Percentiles rank a stretch among this genome's conserved stretches.
phyloP scores from a whole-genome alignment of 2,113 vertebrate genomes.

The Salvelinus fontinalis region DNA sequence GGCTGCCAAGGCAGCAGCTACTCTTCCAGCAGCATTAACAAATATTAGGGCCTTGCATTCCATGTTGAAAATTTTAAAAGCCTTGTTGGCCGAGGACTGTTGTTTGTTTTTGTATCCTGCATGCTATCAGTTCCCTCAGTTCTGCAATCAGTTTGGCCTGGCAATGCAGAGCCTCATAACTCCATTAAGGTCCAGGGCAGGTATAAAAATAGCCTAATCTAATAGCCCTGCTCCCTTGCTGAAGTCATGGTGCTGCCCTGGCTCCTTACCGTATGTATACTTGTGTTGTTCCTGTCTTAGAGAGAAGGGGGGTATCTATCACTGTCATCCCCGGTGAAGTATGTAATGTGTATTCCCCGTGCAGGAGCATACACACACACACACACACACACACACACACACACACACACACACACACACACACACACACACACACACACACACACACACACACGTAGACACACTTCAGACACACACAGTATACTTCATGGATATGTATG shows the following conservation, averaged over 20 bases:
- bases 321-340: background rate
- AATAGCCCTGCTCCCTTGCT: constrained; percentile 38
- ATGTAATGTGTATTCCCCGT: background rate
- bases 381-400: background rate
- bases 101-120: constrained; percentile 29
- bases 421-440: background rate
- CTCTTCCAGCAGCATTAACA: background rate
- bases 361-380: background rate
- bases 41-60: background rate
- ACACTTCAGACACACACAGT: background rate
- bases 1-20: no score
- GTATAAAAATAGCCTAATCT: constrained; percentile 56
- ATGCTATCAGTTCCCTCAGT: constrained; percentile 24
- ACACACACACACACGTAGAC: background rate
- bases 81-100: constrained; percentile 10
- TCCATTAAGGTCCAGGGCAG: constrained; percentile 48
- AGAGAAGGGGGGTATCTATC: background rate
- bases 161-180: constrained; percentile 42
- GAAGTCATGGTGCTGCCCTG: background rate
- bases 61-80: background rate
- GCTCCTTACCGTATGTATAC: constrained; percentile 1
- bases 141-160: constrained; percentile 39
- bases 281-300: background rate
- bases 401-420: background rate
- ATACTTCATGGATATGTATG: background rate